Evolutionary conservation across 2,113 vertebrate species (phyloP).

Genomic region (Zootoca vivipara): DNA sequence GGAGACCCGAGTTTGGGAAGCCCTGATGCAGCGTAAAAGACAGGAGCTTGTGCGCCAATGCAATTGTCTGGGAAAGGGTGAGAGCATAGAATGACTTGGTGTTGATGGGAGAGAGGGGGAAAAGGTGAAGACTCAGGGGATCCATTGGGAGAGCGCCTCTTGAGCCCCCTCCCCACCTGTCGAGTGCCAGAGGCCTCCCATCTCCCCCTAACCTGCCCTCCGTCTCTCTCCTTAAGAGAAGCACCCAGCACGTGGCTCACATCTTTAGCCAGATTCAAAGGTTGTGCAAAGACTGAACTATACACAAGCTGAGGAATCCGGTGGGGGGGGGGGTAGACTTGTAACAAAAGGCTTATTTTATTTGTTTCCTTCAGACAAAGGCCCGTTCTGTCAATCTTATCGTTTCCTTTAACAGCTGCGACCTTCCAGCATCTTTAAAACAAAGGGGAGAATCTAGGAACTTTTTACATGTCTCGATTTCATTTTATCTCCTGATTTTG

Average conservation of each 20-base stretch:
- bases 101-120: too few species aligned
- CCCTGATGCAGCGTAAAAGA: too few species aligned
- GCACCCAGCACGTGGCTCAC: background rate
- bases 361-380: background rate
- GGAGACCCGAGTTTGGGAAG: too few species aligned
- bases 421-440: background rate
- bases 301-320: background rate
- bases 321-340: background rate
- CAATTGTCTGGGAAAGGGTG: too few species aligned
- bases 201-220: too few species aligned
- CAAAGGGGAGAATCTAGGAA: background rate
- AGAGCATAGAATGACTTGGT: too few species aligned
- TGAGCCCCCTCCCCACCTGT: too few species aligned
- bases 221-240: background rate
- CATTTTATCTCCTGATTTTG: background rate
- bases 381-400: background rate
- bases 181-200: too few species aligned
- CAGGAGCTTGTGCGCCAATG: too few species aligned
- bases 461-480: accelerated
- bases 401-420: background rate
- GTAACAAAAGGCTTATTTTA: background rate
- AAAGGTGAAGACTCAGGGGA: too few species aligned
- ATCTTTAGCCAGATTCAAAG: background rate
- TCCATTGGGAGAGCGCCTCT: too few species aligned
- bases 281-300: background rate